Evolutionary conservation across 2,888 invertebrate genomes (phyloP).

Genomic region (Hymenopus coronatus): DNA sequence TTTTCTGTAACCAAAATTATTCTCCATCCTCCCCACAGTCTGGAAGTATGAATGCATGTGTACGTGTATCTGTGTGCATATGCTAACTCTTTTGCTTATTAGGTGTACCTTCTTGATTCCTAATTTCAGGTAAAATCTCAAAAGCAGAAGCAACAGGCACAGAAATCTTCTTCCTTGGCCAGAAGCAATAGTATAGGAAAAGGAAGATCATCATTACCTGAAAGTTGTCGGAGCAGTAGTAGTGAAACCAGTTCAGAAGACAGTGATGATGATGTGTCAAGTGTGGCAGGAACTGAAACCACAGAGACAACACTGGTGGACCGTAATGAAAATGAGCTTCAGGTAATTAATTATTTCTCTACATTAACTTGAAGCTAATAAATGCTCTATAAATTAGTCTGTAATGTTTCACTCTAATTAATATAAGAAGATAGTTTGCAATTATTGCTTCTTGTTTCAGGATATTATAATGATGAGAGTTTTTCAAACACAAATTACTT

Average conservation of each 20-base stretch:
- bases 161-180: neutral
- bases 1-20: too few relatives aligned
- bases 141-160: neutral
- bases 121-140: neutral
- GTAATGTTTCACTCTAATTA: too few relatives aligned
- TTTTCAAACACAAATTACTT: too few relatives aligned
- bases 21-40: too few relatives aligned
- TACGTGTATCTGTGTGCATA: too few relatives aligned
- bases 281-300: slow-evolving; percentile 59
- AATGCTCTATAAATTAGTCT: too few relatives aligned
- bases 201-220: neutral
- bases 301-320: slow-evolving; percentile 68
- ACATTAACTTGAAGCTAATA: slow-evolving; percentile 7
- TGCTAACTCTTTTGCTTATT: too few relatives aligned
- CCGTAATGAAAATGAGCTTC: slow-evolving; percentile 56
- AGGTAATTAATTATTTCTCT: too few relatives aligned
- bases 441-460: too few relatives aligned
- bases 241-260: slow-evolving; percentile 28
- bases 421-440: too few relatives aligned
- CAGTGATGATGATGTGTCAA: slow-evolving; percentile 52
- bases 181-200: neutral
- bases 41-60: too few relatives aligned
- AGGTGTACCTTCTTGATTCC: neutral
- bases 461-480: too few relatives aligned
- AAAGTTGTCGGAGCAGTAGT: slow-evolving; percentile 22